Base-by-base conservation (phyloP, 2,888 invertebrate genomes). In the Dascillus cervinus region DNA sequence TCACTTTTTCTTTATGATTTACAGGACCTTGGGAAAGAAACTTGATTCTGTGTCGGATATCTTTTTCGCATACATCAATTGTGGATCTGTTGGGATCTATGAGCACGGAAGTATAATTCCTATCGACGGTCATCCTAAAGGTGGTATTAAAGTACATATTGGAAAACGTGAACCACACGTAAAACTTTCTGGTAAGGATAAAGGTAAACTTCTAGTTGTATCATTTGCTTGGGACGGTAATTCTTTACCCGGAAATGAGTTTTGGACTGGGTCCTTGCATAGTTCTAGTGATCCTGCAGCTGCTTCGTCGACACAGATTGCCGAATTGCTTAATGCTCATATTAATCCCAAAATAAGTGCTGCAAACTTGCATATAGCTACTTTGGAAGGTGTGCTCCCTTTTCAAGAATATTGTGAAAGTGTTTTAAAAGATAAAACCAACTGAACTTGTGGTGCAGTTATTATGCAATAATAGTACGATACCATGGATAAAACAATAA, bases 191-290 rank as follows among this genome's bases (percentile, higher is more conserved):
- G 69, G 65, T 20, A 61, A 62, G 34, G 55, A 70, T 40, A 60
- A 52, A 11, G 67, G 71, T 32, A 67, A 68, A 53, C 52, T 70
- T 3, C 60, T 80, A n/a, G 72, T 81, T 0, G 73, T 79, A 13
- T 79, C 78, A 0, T 82, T 82, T 50, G 77, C 82, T 1, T 79
- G 81, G 78, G 81, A 82, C 52, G 75, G 79, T 3, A 82, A 82
- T 50, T 73, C 82, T 1, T 67, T 78, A 34, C 82, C 82, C 1
- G 82, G 82, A 22, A 82, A 82, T 47, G 82, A 82, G 50, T 82
- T 77, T 55, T 82, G 82, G 82, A 47, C 60, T 2, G 72, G 72
- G n/a, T 70, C 64, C 29, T 49, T 77, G 3, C 53, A 62, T 0
- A 55, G 65, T 0, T 75, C 77, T 0, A 75, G 77, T 2, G 77